phyloP scores from a whole-genome alignment of 2,113 vertebrate species.

The Halichoerus grypus region DNA sequence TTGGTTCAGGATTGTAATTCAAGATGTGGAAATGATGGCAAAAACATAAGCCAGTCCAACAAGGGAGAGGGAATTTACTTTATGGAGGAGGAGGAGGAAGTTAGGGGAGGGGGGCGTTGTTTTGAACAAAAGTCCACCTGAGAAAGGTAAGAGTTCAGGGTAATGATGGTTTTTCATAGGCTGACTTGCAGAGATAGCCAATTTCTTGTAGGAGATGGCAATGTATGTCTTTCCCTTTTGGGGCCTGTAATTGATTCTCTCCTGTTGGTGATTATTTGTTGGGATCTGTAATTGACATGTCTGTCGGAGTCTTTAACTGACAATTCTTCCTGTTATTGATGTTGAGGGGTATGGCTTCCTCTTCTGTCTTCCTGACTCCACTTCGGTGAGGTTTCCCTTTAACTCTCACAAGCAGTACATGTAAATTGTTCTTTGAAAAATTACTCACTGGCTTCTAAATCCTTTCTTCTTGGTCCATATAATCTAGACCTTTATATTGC shows the following conservation, averaged over 20 bases:
- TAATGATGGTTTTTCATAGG: background rate
- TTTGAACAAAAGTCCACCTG: background rate
- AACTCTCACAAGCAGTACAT: background rate
- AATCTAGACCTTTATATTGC: background rate
- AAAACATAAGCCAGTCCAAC: background rate
- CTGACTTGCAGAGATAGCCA: background rate
- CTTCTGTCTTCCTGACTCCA: background rate
- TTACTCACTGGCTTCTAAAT: background rate
- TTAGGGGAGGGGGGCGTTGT: background rate
- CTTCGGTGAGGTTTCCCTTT: background rate
- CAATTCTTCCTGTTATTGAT: background rate
- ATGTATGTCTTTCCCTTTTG: background rate
- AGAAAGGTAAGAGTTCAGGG: background rate
- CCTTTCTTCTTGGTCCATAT: background rate
- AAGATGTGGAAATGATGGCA: background rate
- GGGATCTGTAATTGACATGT: background rate
- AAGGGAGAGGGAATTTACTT: background rate
- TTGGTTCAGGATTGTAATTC: background rate
- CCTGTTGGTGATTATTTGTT: background rate
- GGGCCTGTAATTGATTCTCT: background rate
- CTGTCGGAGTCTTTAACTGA: background rate
- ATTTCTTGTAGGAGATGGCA: background rate
- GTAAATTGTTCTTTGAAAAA: background rate
- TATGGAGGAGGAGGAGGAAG: background rate
- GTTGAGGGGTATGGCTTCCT: background rate